These are phyloP conservation scores for Momotus momota DNA, from an alignment of 2,797 vertebrate species.

Conservation along the genomic window DNA sequence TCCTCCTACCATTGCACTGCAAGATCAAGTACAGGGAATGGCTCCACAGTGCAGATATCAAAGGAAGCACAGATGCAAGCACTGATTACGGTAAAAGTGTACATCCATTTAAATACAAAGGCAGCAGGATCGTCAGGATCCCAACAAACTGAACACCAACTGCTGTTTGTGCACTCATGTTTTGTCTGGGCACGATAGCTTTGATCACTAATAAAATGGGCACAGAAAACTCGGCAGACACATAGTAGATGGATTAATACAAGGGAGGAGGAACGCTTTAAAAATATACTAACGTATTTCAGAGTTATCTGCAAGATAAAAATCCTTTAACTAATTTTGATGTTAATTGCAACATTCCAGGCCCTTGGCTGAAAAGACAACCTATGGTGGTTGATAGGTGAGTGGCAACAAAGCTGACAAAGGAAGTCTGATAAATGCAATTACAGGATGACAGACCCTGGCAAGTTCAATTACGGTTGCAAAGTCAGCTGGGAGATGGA, in stretches of 20 bases:
- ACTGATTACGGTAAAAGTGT: background rate
- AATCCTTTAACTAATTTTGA: slow-evolving; percentile 42
- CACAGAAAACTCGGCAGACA: background rate
- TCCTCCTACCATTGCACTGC: background rate
- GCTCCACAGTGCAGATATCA: rapidly evolving
- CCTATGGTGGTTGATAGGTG: background rate
- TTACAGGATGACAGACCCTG: slow-evolving; percentile 42
- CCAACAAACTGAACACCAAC: background rate
- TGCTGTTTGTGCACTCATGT: background rate
- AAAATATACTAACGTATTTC: slow-evolving; percentile 23
- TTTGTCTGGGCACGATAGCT: background rate
- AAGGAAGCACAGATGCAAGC: background rate
- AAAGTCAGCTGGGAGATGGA: slow-evolving; percentile 26
- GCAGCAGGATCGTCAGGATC: background rate
- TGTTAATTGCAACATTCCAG: slow-evolving; percentile 32
- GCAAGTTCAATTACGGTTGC: slow-evolving; percentile 28
- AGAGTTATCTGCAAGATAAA: slow-evolving; percentile 8
- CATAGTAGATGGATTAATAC: background rate
- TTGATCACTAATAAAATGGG: background rate
- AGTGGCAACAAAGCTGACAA: slow-evolving; percentile 38
- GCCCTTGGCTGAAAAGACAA: slow-evolving; percentile 10
- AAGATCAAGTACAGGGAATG: background rate
- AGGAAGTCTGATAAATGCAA: slow-evolving; percentile 35
- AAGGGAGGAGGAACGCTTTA: background rate
- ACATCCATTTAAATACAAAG: rapidly evolving